These are phyloP conservation scores for Mola mola DNA, from an alignment of 2,113 vertebrate genomes.

Conservation along the genomic window DNA sequence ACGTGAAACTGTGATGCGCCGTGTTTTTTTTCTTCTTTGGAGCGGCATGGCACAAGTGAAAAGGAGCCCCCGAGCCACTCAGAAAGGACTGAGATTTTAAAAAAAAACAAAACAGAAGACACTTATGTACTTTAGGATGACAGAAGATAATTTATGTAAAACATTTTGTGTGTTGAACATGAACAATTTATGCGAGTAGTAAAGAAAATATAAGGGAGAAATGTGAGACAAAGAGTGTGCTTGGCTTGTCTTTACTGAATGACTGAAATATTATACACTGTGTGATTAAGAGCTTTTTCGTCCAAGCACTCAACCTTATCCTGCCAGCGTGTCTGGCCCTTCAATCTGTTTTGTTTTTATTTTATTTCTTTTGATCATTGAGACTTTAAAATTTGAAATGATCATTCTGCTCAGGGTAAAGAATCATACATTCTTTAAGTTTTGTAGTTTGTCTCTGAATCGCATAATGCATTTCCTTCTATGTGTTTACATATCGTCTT, in stretches of 20 bases:
- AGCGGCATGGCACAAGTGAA: conserved; percentile 57
- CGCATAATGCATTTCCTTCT: conserved; percentile 30
- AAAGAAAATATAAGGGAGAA: conserved; percentile 22
- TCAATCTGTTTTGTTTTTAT: conserved; percentile 40
- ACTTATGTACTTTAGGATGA: conserved; percentile 69
- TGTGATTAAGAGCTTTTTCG: conserved; percentile 30
- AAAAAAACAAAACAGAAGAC: conserved; percentile 41
- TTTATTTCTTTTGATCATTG: conserved; percentile 20
- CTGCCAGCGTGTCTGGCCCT: conserved; percentile 35
- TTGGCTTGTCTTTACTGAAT: conserved; percentile 38
- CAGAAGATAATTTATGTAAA: conserved; percentile 48
- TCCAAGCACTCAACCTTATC: conserved; percentile 59
- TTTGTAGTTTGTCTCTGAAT: conserved; percentile 43
- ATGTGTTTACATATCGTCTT: conserved; percentile 75
- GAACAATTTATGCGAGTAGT: conserved; percentile 33
- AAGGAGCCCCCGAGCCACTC: conserved; percentile 41
- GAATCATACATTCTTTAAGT: conserved; percentile 49
- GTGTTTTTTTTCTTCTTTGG: conserved; percentile 15
- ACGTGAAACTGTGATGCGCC: conserved; percentile 20
- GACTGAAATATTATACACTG: conserved; percentile 61
- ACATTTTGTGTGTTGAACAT: conserved; percentile 43
- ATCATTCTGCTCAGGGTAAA: conserved; percentile 73
- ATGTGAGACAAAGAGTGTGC: conserved; percentile 36
- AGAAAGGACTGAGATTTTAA: conserved; percentile 61
- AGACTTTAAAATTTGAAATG: conserved; percentile 51